phyloP scores from a whole-genome alignment of 2,797 vertebrate genomes.

The Bradypus variegatus region DNA sequence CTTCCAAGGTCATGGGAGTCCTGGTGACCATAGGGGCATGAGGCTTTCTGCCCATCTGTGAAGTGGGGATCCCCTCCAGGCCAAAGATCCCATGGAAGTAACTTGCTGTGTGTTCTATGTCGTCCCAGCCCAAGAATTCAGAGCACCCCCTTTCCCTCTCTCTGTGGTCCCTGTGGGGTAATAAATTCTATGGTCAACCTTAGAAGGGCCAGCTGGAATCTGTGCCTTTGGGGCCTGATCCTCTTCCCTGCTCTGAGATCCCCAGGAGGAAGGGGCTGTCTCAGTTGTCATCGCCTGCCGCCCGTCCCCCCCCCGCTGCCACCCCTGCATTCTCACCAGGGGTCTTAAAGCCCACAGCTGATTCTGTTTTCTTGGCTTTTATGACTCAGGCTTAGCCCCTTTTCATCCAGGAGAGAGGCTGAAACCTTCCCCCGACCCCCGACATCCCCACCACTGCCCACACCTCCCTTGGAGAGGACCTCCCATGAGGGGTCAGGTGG shows the following conservation, averaged over 20 bases:
- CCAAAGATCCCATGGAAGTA: background rate
- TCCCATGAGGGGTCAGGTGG: background rate
- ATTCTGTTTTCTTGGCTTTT: background rate
- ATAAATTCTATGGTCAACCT: background rate
- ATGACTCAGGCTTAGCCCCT: background rate
- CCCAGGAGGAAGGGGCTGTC: background rate
- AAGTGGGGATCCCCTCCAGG: background rate
- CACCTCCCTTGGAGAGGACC: background rate
- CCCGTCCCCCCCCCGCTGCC: too few species aligned
- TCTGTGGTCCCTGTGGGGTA: background rate
- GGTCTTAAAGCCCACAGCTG: background rate
- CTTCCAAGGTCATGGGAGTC: background rate
- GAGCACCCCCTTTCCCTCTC: background rate
- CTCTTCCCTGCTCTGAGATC: background rate
- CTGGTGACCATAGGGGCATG: accelerated
- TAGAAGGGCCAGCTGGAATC: background rate
- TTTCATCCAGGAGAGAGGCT: background rate
- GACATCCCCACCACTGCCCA: background rate
- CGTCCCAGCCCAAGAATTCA: background rate
- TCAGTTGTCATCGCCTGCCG: background rate
- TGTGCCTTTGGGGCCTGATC: background rate
- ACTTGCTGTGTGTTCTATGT: background rate
- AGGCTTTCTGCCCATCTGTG: background rate
- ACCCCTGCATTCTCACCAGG: background rate
- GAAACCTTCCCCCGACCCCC: background rate